phyloP scores from a whole-genome alignment of 2,113 vertebrate genomes.

The Propithecus coquereli region DNA sequence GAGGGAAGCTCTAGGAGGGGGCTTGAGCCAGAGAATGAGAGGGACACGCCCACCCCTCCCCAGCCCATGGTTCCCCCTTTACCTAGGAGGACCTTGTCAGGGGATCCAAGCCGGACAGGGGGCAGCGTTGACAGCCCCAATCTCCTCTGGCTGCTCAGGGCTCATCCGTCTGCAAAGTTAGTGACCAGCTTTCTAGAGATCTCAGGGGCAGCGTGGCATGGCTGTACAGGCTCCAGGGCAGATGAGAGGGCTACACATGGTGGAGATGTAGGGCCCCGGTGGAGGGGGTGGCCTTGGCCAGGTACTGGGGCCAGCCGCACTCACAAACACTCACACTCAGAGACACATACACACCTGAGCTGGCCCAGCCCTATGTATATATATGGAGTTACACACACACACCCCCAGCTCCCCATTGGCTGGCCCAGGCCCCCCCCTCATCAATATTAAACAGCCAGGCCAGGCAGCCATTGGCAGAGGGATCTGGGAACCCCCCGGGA shows the following conservation, averaged over 20 bases:
- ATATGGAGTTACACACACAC: constrained; percentile 69
- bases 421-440: constrained; percentile 71
- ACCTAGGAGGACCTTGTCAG: constrained; percentile 61
- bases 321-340: not conserved
- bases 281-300: not conserved
- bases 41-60: not conserved
- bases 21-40: not conserved
- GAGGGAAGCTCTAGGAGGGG: not conserved
- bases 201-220: not conserved
- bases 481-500: constrained; percentile 76
- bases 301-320: constrained; percentile 4
- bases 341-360: constrained; percentile 68
- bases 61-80: not conserved
- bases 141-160: constrained; percentile 62
- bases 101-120: constrained; percentile 7
- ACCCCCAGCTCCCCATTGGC: constrained; percentile 81
- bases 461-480: constrained; percentile 80
- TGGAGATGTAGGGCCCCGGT: not conserved
- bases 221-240: constrained; percentile 7
- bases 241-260: constrained; percentile 22
- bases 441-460: constrained; percentile 83
- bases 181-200: constrained; percentile 58
- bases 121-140: constrained; percentile 29
- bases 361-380: constrained; percentile 75
- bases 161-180: constrained; percentile 75